Base-by-base conservation (phyloP, 2,113 vertebrate species). In the Chionodraco myersi region DNA sequence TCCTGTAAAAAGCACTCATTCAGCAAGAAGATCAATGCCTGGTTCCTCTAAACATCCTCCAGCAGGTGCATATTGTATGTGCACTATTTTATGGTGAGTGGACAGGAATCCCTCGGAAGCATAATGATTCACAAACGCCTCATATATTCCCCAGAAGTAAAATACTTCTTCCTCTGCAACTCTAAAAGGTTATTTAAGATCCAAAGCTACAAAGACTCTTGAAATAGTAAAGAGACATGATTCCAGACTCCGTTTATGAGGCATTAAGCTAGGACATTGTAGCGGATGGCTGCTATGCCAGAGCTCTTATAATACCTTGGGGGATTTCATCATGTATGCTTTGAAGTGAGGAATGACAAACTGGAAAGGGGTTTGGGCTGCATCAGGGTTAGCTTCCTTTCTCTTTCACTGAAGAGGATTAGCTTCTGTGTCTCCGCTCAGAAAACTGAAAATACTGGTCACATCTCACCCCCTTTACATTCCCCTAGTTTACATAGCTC, bases 291-390 rank as follows among this genome's bases (percentile, higher is more conserved):
- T 91, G 81, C 79, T 79, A 81, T 89, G 88, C 78, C 78, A 86
- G 79, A 86, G 85, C 86, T 81, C 86, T 88, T 92, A 86, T 92
- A 91, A 93, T 92, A 93, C 93, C 91, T 86, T 65, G 63, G 90
- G 90, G 92, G 90, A 93, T 93, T 94, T 93, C 89, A 87, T 91
- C 93, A 91, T 82, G 87, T 90, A 89, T 80, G 89, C 93, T 94
- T 94, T 95, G 92, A 94, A 94, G 92, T 94, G 91, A 59, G 75
- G 89, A 87, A 92, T 91, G 90, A 91, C 91, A 91, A 89, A 90
- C 87, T 89, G 91, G 87, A 72, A 85, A 84, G 53, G 80, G 88
- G 87, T 86, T 89, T 87, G 77, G 77, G 89, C 88, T 75, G 88
- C 90, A 85, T 88, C 87, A 71, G 85, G 85, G 89, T 90, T 87